phyloP scores from a whole-genome alignment of 1,140 invertebrate species.

The Hesperophylax magnus region DNA sequence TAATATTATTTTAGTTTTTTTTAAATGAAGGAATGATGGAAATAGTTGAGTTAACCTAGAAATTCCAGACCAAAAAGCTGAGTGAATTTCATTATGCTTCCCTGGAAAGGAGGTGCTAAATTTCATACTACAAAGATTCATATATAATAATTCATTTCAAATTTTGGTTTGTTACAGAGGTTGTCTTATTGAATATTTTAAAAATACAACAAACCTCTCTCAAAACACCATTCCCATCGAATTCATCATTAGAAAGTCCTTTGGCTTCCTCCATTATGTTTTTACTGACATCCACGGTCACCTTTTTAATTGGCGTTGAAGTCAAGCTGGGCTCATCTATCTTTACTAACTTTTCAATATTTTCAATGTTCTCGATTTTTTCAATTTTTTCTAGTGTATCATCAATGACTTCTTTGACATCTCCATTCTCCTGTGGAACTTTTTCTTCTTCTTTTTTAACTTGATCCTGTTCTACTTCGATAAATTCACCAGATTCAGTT shows the following conservation, averaged over 20 bases:
- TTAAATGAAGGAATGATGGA: no score
- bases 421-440: constrained; percentile 6
- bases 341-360: constrained; percentile 13
- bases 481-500: constrained; percentile 70
- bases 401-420: neutral
- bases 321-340: neutral
- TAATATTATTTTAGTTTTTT: no score
- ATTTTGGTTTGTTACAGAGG: no score
- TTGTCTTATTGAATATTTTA: neutral
- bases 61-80: no score
- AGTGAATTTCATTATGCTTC: no score
- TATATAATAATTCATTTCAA: no score
- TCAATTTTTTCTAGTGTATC: constrained; percentile 20
- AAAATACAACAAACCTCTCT: constrained; percentile 31
- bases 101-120: no score
- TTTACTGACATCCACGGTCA: constrained; percentile 48
- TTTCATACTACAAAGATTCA: no score
- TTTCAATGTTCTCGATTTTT: neutral
- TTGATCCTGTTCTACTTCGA: constrained; percentile 64
- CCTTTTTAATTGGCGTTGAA: constrained; percentile 42
- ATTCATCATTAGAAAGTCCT: constrained; percentile 33
- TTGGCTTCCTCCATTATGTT: constrained; percentile 48
- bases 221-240: constrained; percentile 25
- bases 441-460: constrained; percentile 29
- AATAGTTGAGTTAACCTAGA: no score